Base-by-base conservation (phyloP, 2,888 invertebrate genomes). In the Euproctis similis region DNA sequence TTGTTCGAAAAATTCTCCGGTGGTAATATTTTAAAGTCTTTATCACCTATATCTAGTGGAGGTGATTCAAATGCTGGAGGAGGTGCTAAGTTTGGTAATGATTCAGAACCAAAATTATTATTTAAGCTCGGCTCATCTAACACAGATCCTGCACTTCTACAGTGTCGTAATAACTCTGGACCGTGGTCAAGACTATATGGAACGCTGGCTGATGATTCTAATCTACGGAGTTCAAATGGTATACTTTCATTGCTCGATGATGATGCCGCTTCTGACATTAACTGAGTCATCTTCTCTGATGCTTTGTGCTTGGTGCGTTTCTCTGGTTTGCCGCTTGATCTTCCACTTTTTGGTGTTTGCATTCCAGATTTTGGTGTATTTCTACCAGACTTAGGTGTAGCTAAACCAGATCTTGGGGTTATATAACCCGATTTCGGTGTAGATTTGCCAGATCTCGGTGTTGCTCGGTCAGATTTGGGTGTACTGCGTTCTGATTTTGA, bases 1-100 rank as follows among this genome's bases (percentile, higher is more conserved):
- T 81, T 82, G 39, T 76, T 81, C 4, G 73, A 63, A 46, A 85
- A 85, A 46, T 64, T 84, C 43, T 85, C 85, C 2, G 85, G 85
- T 8, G 85, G 85, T 30, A 77, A 45, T 32, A 85, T 82, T 69
- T 84, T 85, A 20, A 85, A 85, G 53, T 85, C 78, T 60, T 84
- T 75, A 31, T 85, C 85, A 9, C 67, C 69, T 44, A 85, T 85
- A 50, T 85, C 82, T 26, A 85, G 66, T 21, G 85, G 78, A 7
- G 87, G 86, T 3, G 87, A 86, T 33, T 86, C 87, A 47, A 88
- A 89, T 32, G 87, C 87, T 10, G 86, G 82, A 1, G 88, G 88
- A 25, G 89, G 88, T 25, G 88, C 88, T 51, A 92, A 78, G 67
- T 91, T 91, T 5, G 92, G 92, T 61, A 92, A 74, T 12, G 92